Conservation (phyloP, 2,797 vertebrate species). For the Sebastes matsubarae region DNA sequence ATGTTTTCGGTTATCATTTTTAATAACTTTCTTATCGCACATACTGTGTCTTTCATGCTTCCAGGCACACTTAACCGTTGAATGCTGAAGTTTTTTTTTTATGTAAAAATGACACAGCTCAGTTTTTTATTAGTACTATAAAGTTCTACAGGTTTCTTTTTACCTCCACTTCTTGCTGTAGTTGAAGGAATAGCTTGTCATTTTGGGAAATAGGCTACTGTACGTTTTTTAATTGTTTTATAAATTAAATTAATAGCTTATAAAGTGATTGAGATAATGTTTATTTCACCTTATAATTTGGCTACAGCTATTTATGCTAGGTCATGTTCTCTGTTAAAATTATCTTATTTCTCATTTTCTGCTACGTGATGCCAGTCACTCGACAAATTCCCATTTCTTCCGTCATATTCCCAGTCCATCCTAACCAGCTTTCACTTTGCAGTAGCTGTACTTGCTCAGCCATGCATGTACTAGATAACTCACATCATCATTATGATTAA, state of each 20-base stretch:
- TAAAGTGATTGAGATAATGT: background rate
- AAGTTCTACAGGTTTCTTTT: background rate
- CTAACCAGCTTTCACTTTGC: constrained; percentile 5
- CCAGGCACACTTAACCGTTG: background rate
- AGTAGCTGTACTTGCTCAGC: constrained; percentile 28
- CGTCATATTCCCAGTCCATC: background rate
- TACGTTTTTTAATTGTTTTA: too few relatives aligned
- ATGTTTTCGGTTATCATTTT: constrained; percentile 14
- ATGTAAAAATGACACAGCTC: background rate
- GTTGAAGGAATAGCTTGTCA: background rate
- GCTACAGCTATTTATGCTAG: background rate
- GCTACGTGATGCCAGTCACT: background rate
- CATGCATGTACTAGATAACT: constrained; percentile 34
- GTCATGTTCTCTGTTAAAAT: background rate
- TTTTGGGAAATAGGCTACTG: background rate
- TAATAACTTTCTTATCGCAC: constrained; percentile 5
- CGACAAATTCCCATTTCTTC: background rate
- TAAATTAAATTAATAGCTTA: background rate
- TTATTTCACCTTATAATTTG: background rate
- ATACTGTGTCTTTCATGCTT: background rate
- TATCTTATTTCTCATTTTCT: background rate
- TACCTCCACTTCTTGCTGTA: background rate
- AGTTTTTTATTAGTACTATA: background rate
- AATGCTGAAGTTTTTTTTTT: background rate
- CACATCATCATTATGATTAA: constrained; percentile 47